A percentile compares a stretch with the other conserved stretches of the same genome.
These are phyloP conservation scores for Temnothorax rugatulus DNA, from an alignment of 2,888 invertebrate genomes.

Conservation along the genomic window DNA sequence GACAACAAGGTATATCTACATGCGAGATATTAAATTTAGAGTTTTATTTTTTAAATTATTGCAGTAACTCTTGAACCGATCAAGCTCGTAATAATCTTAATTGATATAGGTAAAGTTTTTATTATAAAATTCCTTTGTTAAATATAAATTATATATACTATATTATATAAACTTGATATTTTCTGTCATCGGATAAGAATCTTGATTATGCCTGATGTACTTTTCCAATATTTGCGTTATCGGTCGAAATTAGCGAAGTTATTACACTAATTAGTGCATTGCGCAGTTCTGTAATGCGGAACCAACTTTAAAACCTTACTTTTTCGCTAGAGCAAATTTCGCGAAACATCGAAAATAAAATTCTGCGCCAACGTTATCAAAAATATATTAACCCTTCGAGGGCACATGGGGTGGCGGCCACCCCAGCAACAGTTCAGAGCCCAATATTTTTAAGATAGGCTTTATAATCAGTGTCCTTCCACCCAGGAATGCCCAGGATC, in stretches of 20 bases:
- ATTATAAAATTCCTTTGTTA: not conserved
- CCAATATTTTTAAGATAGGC: no score
- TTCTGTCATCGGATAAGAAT: not conserved
- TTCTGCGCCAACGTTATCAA: no score
- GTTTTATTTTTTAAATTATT: not conserved
- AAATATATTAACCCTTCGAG: no score
- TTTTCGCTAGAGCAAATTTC: no score
- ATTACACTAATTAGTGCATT: not conserved
- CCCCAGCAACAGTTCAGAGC: no score
- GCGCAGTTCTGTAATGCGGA: no score
- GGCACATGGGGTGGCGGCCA: no score
- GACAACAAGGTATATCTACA: no score
- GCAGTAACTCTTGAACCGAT: not conserved
- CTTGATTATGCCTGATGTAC: not conserved
- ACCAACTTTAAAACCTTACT: no score
- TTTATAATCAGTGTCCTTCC: no score
- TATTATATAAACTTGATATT: not conserved
- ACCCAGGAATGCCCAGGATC: no score
- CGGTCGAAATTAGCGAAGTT: not conserved
- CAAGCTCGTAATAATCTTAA: not conserved
- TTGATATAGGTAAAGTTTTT: not conserved
- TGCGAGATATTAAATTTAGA: not conserved
- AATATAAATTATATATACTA: not conserved
- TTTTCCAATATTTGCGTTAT: not conserved
- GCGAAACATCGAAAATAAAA: no score